phyloP scores from a whole-genome alignment of 64 coral and sea anemone genomes.

The Montipora cactus region DNA sequence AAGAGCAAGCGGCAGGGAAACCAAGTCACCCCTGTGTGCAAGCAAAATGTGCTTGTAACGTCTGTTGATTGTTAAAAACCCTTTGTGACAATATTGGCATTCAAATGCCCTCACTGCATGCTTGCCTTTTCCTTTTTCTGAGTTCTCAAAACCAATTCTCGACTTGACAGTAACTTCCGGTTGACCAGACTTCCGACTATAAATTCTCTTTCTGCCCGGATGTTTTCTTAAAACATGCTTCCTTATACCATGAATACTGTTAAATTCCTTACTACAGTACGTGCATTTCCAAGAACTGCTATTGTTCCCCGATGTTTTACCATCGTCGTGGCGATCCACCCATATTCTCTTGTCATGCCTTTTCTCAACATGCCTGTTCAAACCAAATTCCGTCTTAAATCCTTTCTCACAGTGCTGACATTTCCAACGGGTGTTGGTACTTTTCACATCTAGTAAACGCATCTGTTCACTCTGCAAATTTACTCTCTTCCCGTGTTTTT shows the following conservation, averaged over 20 bases:
- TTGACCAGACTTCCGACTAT: not conserved
- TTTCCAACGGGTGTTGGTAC: slow-evolving; percentile 1
- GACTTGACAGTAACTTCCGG: not conserved
- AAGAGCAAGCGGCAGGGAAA: not conserved
- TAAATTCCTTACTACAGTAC: slow-evolving; percentile 2
- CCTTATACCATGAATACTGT: not conserved
- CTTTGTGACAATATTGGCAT: slow-evolving; percentile 2
- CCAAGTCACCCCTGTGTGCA: not conserved
- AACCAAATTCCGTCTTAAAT: not conserved
- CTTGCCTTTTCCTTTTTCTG: not conserved
- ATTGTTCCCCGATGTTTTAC: not conserved
- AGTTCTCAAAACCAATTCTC: too few species aligned
- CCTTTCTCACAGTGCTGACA: not conserved
- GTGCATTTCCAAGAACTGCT: not conserved
- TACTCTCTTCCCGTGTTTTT: not conserved
- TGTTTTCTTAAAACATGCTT: slow-evolving; percentile 20
- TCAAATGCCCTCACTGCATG: not conserved
- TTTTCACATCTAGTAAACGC: not conserved
- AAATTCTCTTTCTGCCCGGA: not conserved
- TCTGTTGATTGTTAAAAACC: not conserved
- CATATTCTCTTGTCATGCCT: not conserved
- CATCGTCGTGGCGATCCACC: not conserved
- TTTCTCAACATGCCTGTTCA: slow-evolving; percentile 8
- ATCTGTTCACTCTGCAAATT: not conserved
- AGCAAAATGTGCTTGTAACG: slow-evolving; percentile 2